phyloP scores from a whole-genome alignment of 2,888 invertebrate genomes.

The Campaea margaritaria region DNA sequence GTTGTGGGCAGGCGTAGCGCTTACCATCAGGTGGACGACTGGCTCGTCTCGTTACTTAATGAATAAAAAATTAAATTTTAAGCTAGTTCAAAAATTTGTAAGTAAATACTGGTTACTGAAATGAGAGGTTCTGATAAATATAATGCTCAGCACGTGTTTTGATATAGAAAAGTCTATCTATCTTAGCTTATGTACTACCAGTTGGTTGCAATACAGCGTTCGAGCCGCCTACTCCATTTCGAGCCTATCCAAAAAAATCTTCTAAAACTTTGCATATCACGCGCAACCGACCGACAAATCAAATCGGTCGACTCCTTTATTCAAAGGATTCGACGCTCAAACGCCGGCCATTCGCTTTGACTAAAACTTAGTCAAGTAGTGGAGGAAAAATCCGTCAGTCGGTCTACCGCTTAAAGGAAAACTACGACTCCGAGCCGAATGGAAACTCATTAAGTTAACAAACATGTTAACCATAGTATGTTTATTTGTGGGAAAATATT shows the following conservation, averaged over 20 bases:
- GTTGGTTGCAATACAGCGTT: too few relatives aligned
- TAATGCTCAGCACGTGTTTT: too few relatives aligned
- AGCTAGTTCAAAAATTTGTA: too few relatives aligned
- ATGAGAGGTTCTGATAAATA: too few relatives aligned
- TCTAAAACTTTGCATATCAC: conserved; percentile 33
- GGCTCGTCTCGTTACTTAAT: too few relatives aligned
- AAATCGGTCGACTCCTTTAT: conserved; percentile 32
- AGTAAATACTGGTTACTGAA: too few relatives aligned
- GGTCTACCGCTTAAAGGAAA: conserved; percentile 23
- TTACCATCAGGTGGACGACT: too few relatives aligned
- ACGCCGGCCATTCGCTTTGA: conserved; percentile 26
- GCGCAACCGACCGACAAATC: conserved; percentile 31
- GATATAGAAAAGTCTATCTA: too few relatives aligned
- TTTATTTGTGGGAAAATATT: background rate
- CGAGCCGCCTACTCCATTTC: background rate
- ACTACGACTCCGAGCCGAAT: conserved; percentile 20
- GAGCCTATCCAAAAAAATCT: conserved; percentile 13
- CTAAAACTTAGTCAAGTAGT: conserved; percentile 17
- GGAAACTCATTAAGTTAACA: conserved; percentile 27
- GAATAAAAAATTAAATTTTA: too few relatives aligned
- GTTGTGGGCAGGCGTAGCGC: too few relatives aligned
- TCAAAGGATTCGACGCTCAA: conserved; percentile 27
- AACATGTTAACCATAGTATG: conserved; percentile 20
- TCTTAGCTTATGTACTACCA: too few relatives aligned
- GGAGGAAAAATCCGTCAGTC: conserved; percentile 12